Conservation (phyloP, 2,797 vertebrate genomes). For the Sphenopsis melanotis region DNA sequence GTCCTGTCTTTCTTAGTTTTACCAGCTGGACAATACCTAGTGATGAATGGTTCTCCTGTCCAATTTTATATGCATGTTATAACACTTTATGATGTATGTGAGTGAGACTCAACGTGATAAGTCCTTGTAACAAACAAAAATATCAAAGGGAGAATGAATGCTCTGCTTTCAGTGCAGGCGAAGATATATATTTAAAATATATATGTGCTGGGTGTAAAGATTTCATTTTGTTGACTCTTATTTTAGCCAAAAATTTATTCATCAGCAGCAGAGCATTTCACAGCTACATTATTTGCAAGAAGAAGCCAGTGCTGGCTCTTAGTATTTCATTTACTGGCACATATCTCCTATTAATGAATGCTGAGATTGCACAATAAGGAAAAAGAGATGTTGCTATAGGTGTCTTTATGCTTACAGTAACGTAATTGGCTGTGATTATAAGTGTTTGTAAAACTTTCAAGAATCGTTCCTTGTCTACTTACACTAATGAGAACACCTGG, state of each 20-base stretch:
- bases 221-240: conserved; percentile 26
- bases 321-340: conserved; percentile 58
- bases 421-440: conserved; percentile 70
- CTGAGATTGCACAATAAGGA: conserved; percentile 63
- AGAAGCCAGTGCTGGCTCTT: conserved; percentile 29
- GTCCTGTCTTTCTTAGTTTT: conserved; percentile 15
- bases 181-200: conserved; percentile 60
- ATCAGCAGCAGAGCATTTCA: conserved; percentile 35
- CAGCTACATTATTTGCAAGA: conserved; percentile 17
- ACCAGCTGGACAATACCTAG: conserved; percentile 58
- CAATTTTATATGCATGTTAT: conserved; percentile 61
- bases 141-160: conserved; percentile 40
- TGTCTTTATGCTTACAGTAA: conserved; percentile 69
- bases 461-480: conserved; percentile 78
- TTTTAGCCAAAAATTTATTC: conserved; percentile 58
- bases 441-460: conserved; percentile 79
- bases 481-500: conserved; percentile 82
- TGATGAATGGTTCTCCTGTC: conserved; percentile 60
- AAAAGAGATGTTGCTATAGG: conserved; percentile 51
- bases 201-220: conserved; percentile 12
- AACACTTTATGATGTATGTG: conserved; percentile 56
- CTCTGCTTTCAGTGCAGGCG: not conserved
- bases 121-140: conserved; percentile 50
- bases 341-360: conserved; percentile 69
- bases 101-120: conserved; percentile 30